A percentile compares a stretch with the other conserved stretches of the same genome.
phyloP scores from a whole-genome alignment of 2,113 vertebrate genomes.

The Cochlearius cochlearius region DNA sequence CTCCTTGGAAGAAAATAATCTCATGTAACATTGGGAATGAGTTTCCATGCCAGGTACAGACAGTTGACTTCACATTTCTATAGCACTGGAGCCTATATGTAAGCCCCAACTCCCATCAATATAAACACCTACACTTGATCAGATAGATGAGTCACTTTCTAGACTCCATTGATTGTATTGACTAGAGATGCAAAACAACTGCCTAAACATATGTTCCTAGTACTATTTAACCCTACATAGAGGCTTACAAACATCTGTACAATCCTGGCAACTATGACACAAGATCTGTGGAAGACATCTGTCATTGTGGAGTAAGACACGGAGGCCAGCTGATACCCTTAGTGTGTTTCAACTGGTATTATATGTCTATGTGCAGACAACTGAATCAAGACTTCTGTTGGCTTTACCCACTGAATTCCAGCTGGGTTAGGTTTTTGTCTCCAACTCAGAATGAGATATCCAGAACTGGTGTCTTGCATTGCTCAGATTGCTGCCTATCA shows the following conservation, averaged over 20 bases:
- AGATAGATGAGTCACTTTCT: not conserved
- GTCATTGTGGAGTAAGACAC: not conserved
- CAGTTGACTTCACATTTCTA: not conserved
- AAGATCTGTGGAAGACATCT: not conserved
- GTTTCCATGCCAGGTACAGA: not conserved
- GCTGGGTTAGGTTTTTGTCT: not conserved
- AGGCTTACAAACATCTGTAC: not conserved
- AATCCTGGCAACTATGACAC: not conserved
- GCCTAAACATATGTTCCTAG: not conserved
- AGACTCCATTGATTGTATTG: not conserved
- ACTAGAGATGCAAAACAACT: not conserved
- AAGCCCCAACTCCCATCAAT: not conserved
- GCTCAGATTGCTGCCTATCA: not conserved
- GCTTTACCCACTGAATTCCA: not conserved
- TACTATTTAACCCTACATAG: not conserved
- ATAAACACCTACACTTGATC: not conserved
- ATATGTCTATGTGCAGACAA: not conserved
- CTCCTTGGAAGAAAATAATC: not conserved
- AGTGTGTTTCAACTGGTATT: not conserved
- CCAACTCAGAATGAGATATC: not conserved
- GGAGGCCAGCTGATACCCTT: not conserved
- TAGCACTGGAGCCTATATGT: not conserved
- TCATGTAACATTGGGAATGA: not conserved
- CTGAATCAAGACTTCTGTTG: not conserved
- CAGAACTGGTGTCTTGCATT: not conserved